These are phyloP conservation scores for Podarcis muralis DNA, from an alignment of 2,113 vertebrate genomes.

Conservation along the genomic window DNA sequence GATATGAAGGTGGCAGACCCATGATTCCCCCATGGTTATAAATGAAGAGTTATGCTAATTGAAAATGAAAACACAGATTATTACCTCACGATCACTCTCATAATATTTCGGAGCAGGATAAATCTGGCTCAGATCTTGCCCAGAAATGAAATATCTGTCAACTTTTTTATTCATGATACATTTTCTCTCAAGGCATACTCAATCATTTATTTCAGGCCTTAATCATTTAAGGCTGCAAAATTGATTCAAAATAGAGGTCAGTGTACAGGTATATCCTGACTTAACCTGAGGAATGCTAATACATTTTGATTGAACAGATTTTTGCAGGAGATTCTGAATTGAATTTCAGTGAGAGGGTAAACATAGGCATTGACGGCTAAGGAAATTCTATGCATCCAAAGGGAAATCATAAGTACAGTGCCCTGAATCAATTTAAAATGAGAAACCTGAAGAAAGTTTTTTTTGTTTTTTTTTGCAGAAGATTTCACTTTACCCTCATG, in stretches of 20 bases:
- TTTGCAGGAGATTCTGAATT: slow-evolving; percentile 33
- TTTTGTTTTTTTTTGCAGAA: slow-evolving; percentile 15
- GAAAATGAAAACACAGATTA: slow-evolving; percentile 52
- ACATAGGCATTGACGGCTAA: slow-evolving; percentile 33
- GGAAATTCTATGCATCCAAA: slow-evolving; percentile 33
- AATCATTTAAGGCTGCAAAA: slow-evolving; percentile 69
- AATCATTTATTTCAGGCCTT: slow-evolving; percentile 67
- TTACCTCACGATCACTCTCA: not conserved
- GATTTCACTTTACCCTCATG: slow-evolving; percentile 29
- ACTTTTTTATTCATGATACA: slow-evolving; percentile 57
- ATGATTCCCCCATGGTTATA: not conserved
- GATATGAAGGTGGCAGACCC: not conserved
- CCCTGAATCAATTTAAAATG: slow-evolving; percentile 35
- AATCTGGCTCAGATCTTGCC: slow-evolving; percentile 46
- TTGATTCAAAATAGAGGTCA: slow-evolving; percentile 68
- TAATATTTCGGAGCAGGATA: slow-evolving; percentile 38
- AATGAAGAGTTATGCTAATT: slow-evolving; percentile 26
- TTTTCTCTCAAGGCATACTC: slow-evolving; percentile 61
- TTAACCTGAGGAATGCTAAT: slow-evolving; percentile 61
- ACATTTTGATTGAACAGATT: slow-evolving; percentile 26
- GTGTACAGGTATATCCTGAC: slow-evolving; percentile 38
- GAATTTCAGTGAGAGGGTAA: slow-evolving; percentile 53
- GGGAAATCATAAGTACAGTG: slow-evolving; percentile 16
- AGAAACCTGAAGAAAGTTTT: slow-evolving; percentile 25
- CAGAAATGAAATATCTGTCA: slow-evolving; percentile 44